A percentile compares a stretch with the other conserved stretches of the same genome.
phyloP scores from a whole-genome alignment of 2,888 invertebrate species.

The Zaprionus obscuricornis region DNA sequence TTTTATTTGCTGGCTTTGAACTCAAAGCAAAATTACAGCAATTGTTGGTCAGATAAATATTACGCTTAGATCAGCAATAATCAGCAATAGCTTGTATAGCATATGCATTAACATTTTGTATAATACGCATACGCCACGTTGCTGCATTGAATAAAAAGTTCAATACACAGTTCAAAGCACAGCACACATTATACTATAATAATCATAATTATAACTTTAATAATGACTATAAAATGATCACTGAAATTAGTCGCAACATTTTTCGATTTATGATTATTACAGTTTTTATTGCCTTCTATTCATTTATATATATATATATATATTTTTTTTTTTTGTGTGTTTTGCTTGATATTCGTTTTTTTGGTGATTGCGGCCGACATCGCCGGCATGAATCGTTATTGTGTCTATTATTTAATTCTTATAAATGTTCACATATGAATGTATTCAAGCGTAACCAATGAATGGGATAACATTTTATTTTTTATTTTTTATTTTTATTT shows the following conservation, averaged over 20 bases:
- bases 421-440: slow-evolving; percentile 23
- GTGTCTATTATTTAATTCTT: slow-evolving; percentile 51
- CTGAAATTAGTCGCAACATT: slow-evolving; percentile 34
- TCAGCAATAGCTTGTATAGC: too few species aligned
- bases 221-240: neutral
- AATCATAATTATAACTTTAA: neutral
- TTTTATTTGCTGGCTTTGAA: too few species aligned
- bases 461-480: too few species aligned
- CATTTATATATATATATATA: slow-evolving; percentile 9
- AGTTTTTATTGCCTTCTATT: slow-evolving; percentile 7
- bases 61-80: too few species aligned
- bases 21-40: too few species aligned
- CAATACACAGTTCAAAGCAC: too few species aligned
- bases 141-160: too few species aligned
- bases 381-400: slow-evolving; percentile 20
- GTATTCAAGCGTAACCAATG: neutral
- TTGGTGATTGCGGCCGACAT: slow-evolving; percentile 40
- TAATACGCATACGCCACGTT: too few species aligned
- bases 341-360: slow-evolving; percentile 26
- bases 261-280: slow-evolving; percentile 17
- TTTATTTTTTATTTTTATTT: too few species aligned
- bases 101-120: too few species aligned
- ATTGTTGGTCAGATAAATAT: too few species aligned
- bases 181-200: too few species aligned
- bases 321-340: slow-evolving; percentile 24